A percentile compares a stretch with the other conserved stretches of the same genome.
Conservation (phyloP, 2,113 vertebrate genomes). For the Mastomys coucha region DNA sequence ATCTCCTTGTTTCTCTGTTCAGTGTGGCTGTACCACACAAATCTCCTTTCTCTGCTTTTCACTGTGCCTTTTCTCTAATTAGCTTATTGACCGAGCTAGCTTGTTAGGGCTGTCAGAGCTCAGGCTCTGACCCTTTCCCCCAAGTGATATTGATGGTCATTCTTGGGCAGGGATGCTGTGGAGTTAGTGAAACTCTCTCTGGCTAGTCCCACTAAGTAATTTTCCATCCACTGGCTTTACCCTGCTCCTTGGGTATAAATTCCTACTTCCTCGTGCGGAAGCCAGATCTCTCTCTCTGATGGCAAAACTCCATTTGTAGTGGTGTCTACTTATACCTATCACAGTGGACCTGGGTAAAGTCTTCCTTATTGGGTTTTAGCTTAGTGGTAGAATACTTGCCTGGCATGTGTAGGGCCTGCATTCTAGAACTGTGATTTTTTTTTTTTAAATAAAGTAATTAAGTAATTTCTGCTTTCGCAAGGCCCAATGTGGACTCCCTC, state of each 20-base stretch:
- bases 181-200: background rate
- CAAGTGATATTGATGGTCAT: background rate
- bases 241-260: background rate
- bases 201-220: background rate
- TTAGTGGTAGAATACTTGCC: background rate
- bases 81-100: no score
- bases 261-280: background rate
- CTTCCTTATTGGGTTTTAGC: background rate
- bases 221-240: background rate
- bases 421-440: background rate
- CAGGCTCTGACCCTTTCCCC: background rate
- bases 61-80: background rate
- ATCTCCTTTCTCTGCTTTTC: background rate
- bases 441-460: background rate
- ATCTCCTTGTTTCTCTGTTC: background rate
- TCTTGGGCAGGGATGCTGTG: background rate
- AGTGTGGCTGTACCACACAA: background rate
- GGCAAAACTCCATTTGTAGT: background rate
- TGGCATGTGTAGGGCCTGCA: background rate
- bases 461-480: background rate
- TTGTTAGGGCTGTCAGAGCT: background rate
- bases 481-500: background rate
- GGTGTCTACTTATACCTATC: background rate
- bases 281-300: rapidly evolving
- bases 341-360: background rate